phyloP scores from a whole-genome alignment of 1,140 invertebrate genomes.

The Drosophila neocordata region DNA sequence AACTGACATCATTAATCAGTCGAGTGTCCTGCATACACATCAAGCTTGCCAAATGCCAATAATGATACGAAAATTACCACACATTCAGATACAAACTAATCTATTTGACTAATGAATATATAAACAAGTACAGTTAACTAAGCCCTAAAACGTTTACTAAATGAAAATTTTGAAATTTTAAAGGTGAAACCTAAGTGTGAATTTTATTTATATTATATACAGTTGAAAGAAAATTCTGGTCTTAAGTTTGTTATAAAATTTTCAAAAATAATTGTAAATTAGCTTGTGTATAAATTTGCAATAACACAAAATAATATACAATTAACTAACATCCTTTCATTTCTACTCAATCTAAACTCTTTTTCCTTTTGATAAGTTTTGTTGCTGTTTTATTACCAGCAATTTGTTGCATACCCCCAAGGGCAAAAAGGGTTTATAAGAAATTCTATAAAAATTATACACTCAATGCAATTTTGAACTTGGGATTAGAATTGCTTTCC shows the following conservation, averaged over 20 bases:
- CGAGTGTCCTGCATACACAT: slow-evolving; percentile 28
- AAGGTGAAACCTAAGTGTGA: no score
- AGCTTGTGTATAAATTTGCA: no score
- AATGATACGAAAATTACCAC: slow-evolving; percentile 36
- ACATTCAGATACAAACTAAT: background rate
- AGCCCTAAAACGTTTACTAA: background rate
- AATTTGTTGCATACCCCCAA: slow-evolving; percentile 4
- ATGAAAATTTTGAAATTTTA: no score
- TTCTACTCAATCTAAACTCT: no score
- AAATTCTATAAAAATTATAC: slow-evolving; percentile 21
- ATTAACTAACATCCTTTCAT: no score
- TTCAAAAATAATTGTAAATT: no score
- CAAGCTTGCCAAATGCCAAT: slow-evolving; percentile 20
- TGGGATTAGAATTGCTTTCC: slow-evolving; percentile 46
- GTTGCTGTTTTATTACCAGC: background rate
- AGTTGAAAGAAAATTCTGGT: no score
- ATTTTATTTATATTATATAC: no score
- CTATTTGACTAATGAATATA: slow-evolving; percentile 2
- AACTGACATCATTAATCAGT: slow-evolving; percentile 55
- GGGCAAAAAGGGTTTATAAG: background rate
- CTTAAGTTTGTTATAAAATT: no score
- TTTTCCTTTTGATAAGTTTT: no score
- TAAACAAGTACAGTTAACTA: background rate
- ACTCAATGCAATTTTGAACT: slow-evolving; percentile 20
- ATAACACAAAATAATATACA: no score